phyloP scores from a whole-genome alignment of 2,888 invertebrate genomes.

The Parnassius apollo region DNA sequence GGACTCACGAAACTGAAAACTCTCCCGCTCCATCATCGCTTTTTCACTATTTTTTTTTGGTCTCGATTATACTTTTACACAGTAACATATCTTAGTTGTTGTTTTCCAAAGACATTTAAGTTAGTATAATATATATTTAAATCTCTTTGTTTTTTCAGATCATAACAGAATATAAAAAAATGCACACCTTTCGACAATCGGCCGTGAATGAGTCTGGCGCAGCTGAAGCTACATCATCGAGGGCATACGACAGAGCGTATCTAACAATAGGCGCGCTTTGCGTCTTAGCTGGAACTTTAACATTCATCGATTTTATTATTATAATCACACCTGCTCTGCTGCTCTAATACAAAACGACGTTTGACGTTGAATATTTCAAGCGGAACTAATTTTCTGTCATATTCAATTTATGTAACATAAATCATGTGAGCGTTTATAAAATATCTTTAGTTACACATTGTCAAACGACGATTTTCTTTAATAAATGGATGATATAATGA shows the following conservation, averaged over 20 bases:
- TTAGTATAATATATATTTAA: neutral
- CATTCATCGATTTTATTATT: slow-evolving; percentile 38
- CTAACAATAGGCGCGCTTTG: slow-evolving; percentile 43
- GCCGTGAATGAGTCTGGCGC: slow-evolving; percentile 31
- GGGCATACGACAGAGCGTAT: slow-evolving; percentile 40
- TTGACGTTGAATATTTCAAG: neutral
- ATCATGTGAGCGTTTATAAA: neutral
- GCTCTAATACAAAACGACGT: neutral
- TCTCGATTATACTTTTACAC: too few species aligned
- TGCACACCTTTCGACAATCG: slow-evolving; percentile 9
- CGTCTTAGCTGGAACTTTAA: slow-evolving; percentile 38
- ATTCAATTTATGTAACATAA: neutral
- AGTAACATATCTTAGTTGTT: too few species aligned
- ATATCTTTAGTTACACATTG: too few species aligned
- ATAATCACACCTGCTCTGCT: neutral
- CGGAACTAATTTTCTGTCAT: neutral
- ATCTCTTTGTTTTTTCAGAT: slow-evolving; percentile 33
- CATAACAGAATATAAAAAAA: slow-evolving; percentile 31
- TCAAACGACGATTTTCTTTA: too few species aligned
- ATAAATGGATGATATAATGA: too few species aligned
- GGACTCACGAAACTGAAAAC: too few species aligned
- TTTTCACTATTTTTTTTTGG: too few species aligned
- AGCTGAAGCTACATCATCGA: neutral
- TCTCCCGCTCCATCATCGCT: too few species aligned
- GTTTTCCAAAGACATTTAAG: too few species aligned